Evolutionary conservation across 2,888 invertebrate species (phyloP), one percentile per base, ranked within the genome.

Genomic region (Ennomos erosarius): DNA sequence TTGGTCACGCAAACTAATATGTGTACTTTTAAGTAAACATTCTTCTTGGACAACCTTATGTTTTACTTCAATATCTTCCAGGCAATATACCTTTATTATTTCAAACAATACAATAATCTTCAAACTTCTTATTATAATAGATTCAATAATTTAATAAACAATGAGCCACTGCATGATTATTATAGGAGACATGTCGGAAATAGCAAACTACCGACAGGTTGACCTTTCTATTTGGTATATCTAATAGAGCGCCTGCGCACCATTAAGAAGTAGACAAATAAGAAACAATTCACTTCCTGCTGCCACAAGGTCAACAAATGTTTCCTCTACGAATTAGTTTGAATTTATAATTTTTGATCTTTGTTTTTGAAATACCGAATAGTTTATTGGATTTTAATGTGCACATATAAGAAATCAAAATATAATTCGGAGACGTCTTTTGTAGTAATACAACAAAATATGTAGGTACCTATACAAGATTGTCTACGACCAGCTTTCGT

Each of bases 221-320:
- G 82, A 82, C 84, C 83, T 83, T 83, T 81, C 78, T 75, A 75
- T 76, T 78, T 73, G 69, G 71, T 75, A 71, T 74, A 74, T 71
- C 73, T 72, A 74, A 76, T 77, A 74, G 67, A 62, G 42, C 51
- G 58, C 49, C 52, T 59, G 43, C 37, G 13, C 35, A 12, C 43
- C 58, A 54, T 65, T 61, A 64, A 76, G 68, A 71, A 68, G 69
- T 72, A 70, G 70, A 75, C 73, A 74, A 73, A 75, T 71, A 76
- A 61, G 65, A 74, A 75, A 75, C 70, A 72, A 62, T 76, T 69
- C 65, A 76, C 71, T 84, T 84, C 83, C 84, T 82, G 68, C 55
- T 73, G 39, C 44, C 43, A 65, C 76, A 81, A 83, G 84, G 84
- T 68, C 76, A 67, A 50, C 52, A 61, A 61, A 69, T 75, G 70